Base-by-base conservation (phyloP, 2,113 vertebrate species). In the Deroptyus accipitrinus region DNA sequence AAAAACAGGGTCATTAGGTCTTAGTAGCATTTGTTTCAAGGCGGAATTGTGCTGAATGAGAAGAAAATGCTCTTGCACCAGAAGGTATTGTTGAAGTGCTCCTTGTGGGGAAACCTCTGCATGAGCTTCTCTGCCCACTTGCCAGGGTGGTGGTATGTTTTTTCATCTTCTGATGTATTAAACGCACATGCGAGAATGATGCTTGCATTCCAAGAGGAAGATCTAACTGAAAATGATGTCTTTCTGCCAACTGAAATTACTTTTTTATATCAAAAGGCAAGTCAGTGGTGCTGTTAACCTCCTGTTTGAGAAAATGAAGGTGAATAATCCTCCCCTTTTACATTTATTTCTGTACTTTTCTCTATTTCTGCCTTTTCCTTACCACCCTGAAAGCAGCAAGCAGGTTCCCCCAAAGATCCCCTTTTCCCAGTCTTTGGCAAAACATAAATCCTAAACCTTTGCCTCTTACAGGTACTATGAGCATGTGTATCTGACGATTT, bases 291-390 rank as follows among this genome's bases (percentile, higher is more conserved):
- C 42, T 81, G 37, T 57, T 96, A 77, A 81, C 22, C 59, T 76
- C 78, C 35, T 79, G 10, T 88, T 93, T 90, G 46, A 90, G 64
- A 80, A 90, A 86, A 88, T 70, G n/a, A 88, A 81, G 62, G 70
- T 85, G 84, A 87, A 92, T 94, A 87, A 95, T 83, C 35, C 27
- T 91, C 33, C 41, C 25, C 12, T 82, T 90, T 62, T 20, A 84
- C 62, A 63, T 69, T 80, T 39, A 17, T 59, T 73, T 91, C 52
- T 94, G 28, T 17, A 0, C 55, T 87, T 72, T 91, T 62, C 42
- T 86, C 6, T 54, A 3, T 63, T 76, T 94, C 72, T 89, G 10
- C 62, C 30, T 84, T 30, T 64, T 37, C 92, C 8, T 16, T 52
- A 8, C 31, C 20, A 76, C 17, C 62, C 28, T 75, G 54, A 83